phyloP scores from a whole-genome alignment of 2,113 vertebrate species.

The Chascanopsetta lugubris region DNA sequence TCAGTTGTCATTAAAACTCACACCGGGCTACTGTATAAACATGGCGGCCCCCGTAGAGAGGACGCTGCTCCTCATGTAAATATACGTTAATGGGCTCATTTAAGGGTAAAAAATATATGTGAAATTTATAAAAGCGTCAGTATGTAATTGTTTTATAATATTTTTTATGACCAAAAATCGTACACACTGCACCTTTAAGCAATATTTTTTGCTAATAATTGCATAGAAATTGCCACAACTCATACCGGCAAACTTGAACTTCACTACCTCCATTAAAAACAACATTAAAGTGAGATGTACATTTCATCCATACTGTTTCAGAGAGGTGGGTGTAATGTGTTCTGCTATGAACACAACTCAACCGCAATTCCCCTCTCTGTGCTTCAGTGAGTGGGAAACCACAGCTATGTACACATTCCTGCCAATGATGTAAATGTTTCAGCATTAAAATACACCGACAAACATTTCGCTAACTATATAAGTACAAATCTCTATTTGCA shows the following conservation, averaged over 20 bases:
- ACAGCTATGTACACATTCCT: neutral
- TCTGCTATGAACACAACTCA: neutral
- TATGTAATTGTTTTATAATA: no score
- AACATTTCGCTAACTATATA: neutral
- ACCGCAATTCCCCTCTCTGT: constrained; percentile 17
- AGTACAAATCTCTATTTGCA: neutral
- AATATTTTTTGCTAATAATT: neutral
- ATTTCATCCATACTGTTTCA: neutral
- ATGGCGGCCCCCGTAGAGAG: no score
- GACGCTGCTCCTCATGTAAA: no score
- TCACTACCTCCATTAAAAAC: neutral
- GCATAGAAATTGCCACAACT: neutral
- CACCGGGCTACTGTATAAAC: no score
- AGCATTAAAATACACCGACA: neutral
- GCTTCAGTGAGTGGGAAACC: constrained; percentile 11
- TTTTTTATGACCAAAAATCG: no score
- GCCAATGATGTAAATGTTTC: neutral
- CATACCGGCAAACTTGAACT: neutral
- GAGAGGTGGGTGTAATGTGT: constrained; percentile 21
- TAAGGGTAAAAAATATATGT: no score
- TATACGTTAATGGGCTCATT: no score
- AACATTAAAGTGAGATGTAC: constrained; percentile 3
- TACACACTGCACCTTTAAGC: no score
- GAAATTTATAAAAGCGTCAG: no score
- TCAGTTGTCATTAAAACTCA: no score